Conservation (phyloP, 2,888 invertebrate genomes). For the Acheta domesticus region DNA sequence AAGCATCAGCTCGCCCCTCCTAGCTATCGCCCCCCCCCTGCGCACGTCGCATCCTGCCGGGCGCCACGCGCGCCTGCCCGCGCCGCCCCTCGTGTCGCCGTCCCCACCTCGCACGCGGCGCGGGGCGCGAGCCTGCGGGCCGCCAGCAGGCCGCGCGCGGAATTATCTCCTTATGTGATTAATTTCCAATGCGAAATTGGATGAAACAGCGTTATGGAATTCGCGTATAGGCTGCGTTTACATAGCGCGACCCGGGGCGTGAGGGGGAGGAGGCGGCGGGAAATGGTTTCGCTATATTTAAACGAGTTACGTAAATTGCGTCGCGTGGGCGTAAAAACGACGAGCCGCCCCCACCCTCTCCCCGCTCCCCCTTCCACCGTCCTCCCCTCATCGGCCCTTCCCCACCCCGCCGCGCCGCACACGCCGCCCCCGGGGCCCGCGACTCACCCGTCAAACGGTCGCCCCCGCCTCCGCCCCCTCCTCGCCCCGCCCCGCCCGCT, state of each 20-base stretch:
- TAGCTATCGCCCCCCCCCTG: background rate
- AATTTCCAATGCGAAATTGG: conserved; percentile 18
- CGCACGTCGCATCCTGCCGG: background rate
- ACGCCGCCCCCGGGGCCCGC: background rate
- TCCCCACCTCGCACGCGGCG: background rate
- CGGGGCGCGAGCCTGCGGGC: background rate
- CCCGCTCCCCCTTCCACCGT: background rate
- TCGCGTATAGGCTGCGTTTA: conserved; percentile 18
- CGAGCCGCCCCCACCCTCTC: background rate
- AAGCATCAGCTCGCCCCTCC: background rate
- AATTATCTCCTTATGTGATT: conserved; percentile 18
- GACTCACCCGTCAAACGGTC: background rate
- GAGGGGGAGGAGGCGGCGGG: background rate
- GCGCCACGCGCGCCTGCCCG: background rate
- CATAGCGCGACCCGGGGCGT: background rate
- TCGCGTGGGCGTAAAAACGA: background rate
- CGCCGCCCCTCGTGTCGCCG: background rate
- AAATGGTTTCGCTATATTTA: conserved; percentile 18
- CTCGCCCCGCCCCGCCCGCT: background rate
- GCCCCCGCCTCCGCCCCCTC: background rate
- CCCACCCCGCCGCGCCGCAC: background rate
- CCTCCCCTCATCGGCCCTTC: background rate
- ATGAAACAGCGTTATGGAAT: conserved; percentile 18
- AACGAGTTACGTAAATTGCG: conserved; percentile 18
- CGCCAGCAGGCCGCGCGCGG: background rate